Percentiles rank a stretch among this genome's conserved stretches.
phyloP scores from a whole-genome alignment of 92 coral and sea anemone genomes.

The Zoanthus solanderi region DNA sequence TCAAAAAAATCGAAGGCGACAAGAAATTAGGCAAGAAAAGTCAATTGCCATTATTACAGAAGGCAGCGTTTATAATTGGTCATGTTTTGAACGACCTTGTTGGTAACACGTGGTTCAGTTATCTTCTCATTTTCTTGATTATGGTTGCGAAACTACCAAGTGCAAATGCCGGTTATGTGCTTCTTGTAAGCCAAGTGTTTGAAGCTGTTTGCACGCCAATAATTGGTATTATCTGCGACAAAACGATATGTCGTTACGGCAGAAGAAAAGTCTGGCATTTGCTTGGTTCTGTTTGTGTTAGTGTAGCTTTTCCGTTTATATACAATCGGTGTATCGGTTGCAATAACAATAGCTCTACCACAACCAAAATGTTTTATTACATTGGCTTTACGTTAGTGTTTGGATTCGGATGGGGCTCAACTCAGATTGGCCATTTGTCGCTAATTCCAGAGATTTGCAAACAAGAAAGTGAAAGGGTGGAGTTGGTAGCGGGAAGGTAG shows the following conservation, averaged over 20 bases:
- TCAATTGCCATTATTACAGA: conserved; percentile 51
- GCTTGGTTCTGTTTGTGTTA: conserved; percentile 70
- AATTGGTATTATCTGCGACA: conserved; percentile 71
- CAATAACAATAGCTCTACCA: conserved; percentile 49
- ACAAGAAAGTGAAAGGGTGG: conserved; percentile 68
- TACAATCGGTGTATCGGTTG: conserved; percentile 76
- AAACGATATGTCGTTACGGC: conserved; percentile 76
- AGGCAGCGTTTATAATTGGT: conserved; percentile 65
- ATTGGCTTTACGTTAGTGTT: conserved; percentile 67
- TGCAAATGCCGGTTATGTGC: conserved; percentile 74
- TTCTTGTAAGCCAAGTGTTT: conserved; percentile 69
- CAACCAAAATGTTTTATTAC: conserved; percentile 62
- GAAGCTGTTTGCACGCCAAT: conserved; percentile 73
- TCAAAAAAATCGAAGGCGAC: background rate
- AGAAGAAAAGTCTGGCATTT: conserved; percentile 77
- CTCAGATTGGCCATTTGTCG: conserved; percentile 78
- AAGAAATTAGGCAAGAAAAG: conserved; percentile 4
- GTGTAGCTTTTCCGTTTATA: conserved; percentile 69
- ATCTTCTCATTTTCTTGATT: conserved; percentile 73
- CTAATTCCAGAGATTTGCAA: conserved; percentile 77
- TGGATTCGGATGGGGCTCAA: conserved; percentile 83
- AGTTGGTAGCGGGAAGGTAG: conserved; percentile 74
- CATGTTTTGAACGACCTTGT: conserved; percentile 80
- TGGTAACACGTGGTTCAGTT: conserved; percentile 83
- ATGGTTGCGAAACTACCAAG: conserved; percentile 66